Evolutionary conservation across 2,797 vertebrate species (phyloP).

Genomic region (Ceyx erithaca): DNA sequence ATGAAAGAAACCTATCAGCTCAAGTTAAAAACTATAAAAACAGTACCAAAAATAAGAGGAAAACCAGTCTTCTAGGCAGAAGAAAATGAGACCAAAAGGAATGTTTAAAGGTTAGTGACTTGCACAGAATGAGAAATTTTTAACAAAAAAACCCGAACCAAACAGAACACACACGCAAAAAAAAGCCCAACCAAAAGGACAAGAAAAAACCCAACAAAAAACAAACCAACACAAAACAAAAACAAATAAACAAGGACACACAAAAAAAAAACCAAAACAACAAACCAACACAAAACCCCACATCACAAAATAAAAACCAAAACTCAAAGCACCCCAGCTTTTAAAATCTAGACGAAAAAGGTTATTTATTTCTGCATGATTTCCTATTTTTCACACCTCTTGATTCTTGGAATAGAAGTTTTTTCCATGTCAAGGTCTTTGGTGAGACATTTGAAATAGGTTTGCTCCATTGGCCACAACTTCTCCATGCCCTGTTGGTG

Average conservation of each 20-base stretch:
- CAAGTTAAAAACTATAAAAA: neutral
- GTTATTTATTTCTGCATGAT: constrained; percentile 12
- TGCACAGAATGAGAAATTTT: neutral
- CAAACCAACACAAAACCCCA: neutral
- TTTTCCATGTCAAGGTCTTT: accelerated
- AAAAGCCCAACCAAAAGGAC: accelerated
- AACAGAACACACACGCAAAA: neutral
- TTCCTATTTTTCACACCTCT: constrained; percentile 19
- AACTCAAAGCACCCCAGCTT: neutral
- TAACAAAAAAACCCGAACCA: neutral
- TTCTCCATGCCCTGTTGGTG: neutral
- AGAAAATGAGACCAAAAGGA: neutral
- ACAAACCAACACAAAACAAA: neutral
- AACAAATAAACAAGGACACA: no score
- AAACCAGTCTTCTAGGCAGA: neutral
- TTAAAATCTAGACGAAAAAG: neutral
- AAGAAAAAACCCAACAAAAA: neutral
- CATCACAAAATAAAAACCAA: neutral
- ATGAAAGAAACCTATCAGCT: neutral
- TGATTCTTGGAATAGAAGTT: neutral
- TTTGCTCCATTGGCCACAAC: neutral
- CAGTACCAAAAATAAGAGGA: neutral
- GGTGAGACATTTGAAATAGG: neutral
- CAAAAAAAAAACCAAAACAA: accelerated
- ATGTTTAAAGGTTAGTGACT: neutral